Conservation (phyloP, 2,797 vertebrate species). For the Danio aesculapii region DNA sequence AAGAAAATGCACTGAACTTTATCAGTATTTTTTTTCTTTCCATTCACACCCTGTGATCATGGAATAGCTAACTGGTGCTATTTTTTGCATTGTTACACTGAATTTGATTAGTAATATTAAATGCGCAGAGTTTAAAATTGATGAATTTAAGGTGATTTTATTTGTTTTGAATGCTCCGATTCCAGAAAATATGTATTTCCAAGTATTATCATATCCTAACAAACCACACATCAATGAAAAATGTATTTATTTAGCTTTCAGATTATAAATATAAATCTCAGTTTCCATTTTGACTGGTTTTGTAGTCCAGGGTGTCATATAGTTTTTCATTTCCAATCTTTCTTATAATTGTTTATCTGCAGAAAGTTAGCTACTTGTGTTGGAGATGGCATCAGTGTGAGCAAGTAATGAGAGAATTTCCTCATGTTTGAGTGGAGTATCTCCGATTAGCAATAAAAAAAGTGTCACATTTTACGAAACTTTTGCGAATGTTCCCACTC, state of each 20-base stretch:
- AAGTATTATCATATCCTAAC: too few relatives aligned
- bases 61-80: conserved; percentile 37
- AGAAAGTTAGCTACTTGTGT: background rate
- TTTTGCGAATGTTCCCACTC: conserved; percentile 17
- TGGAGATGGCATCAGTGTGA: background rate
- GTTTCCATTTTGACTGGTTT: too few relatives aligned
- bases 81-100: conserved; percentile 63
- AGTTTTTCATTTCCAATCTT: too few relatives aligned
- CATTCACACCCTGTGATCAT: background rate
- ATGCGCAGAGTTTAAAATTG: too few relatives aligned
- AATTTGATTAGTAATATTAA: too few relatives aligned
- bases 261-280: too few relatives aligned
- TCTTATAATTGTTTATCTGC: background rate
- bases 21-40: background rate
- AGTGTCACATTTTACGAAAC: conserved; percentile 7
- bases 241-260: too few relatives aligned
- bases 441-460: background rate
- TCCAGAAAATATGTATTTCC: too few relatives aligned
- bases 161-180: too few relatives aligned
- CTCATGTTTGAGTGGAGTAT: background rate
- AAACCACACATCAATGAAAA: too few relatives aligned
- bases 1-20: conserved; percentile 19
- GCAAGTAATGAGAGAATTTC: background rate
- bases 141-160: too few relatives aligned
- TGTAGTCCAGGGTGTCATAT: too few relatives aligned